Conservation (phyloP, 2,113 vertebrate species). For the Aptenodytes forsteri region DNA sequence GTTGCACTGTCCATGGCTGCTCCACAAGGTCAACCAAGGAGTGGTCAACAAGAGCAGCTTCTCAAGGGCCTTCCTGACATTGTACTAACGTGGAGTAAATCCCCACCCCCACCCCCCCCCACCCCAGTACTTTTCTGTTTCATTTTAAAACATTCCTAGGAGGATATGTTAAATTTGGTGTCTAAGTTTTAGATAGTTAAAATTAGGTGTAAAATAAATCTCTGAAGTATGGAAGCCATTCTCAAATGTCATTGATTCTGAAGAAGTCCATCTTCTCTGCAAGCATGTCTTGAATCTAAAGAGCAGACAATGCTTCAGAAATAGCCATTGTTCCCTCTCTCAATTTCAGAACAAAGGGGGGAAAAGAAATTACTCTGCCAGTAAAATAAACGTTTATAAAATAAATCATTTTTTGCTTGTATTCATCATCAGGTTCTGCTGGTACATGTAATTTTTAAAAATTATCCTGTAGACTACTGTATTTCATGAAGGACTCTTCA, state of each 20-base stretch:
- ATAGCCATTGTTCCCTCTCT: not conserved
- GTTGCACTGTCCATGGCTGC: not conserved
- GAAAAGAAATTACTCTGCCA: not conserved
- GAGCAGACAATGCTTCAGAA: not conserved
- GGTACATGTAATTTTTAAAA: not conserved
- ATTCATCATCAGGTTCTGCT: not conserved
- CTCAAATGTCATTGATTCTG: not conserved
- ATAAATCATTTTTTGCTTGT: not conserved
- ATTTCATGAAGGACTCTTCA: not conserved
- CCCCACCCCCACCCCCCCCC: accelerated
- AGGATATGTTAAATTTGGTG: not conserved
- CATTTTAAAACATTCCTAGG: not conserved
- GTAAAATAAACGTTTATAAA: not conserved
- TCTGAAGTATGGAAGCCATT: not conserved
- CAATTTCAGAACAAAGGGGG: not conserved
- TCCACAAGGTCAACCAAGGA: not conserved
- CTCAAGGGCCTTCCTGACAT: not conserved
- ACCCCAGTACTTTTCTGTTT: not conserved
- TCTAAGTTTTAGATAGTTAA: not conserved
- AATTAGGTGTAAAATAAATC: not conserved
- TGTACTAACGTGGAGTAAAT: not conserved
- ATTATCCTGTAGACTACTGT: not conserved
- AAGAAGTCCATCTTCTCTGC: not conserved
- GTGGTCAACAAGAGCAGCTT: not conserved
- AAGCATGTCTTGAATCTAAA: not conserved